Evolutionary conservation across 1,140 invertebrate species (phyloP).

Genomic region (Drosophila nannoptera): DNA sequence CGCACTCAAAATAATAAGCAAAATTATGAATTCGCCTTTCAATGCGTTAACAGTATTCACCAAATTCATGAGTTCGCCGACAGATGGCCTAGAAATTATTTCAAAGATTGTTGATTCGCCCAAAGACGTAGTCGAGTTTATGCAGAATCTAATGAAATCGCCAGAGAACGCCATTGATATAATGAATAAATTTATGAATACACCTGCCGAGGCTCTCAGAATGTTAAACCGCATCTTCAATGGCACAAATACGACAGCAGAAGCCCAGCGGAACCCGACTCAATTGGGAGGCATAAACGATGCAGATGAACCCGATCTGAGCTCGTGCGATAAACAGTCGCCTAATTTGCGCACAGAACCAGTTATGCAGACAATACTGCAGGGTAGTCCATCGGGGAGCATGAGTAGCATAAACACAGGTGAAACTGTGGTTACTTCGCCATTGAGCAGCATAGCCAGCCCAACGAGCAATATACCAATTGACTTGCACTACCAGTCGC

Average conservation of each 20-base stretch:
- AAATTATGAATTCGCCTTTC: constrained; percentile 79
- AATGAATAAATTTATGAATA: constrained; percentile 79
- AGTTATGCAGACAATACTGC: constrained; percentile 63
- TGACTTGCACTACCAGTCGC: constrained; percentile 62
- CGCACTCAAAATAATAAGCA: constrained; percentile 77
- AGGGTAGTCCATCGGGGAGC: constrained; percentile 36
- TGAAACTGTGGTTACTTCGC: constrained; percentile 38
- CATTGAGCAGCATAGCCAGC: constrained; percentile 39
- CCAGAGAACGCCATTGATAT: constrained; percentile 77
- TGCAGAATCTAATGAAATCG: constrained; percentile 75
- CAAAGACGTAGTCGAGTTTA: constrained; percentile 75
- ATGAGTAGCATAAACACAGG: constrained; percentile 19
- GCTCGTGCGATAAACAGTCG: constrained; percentile 21
- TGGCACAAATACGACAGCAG: constrained; percentile 47
- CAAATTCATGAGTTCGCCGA: constrained; percentile 79
- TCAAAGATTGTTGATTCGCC: constrained; percentile 78
- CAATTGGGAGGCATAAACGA: not conserved
- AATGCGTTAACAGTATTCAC: constrained; percentile 79
- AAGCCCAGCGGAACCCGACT: constrained; percentile 26
- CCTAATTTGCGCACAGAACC: constrained; percentile 45
- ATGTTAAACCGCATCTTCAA: constrained; percentile 77
- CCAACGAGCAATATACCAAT: constrained; percentile 39
- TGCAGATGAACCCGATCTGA: constrained; percentile 21
- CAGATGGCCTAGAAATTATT: constrained; percentile 78
- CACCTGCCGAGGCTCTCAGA: constrained; percentile 73